Base-by-base conservation (phyloP, 2,888 invertebrate species). In the Pachymerium ferrugineum region DNA sequence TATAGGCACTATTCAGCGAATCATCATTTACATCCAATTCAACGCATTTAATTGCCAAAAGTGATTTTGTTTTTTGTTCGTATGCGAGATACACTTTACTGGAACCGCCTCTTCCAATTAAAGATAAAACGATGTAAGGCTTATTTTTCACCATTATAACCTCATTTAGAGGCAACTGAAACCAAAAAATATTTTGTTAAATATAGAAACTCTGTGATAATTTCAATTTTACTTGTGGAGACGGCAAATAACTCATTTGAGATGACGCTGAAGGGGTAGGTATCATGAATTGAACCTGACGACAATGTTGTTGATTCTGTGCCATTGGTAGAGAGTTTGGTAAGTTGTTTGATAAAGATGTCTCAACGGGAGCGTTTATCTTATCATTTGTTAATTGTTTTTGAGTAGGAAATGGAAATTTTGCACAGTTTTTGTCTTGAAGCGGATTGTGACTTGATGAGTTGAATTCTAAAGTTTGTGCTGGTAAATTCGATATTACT, bases 71-170 rank as follows among this genome's bases (percentile, higher is more conserved):
- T 62, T 86, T 85, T 12, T 84, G 83, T 79, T 89, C 88, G 76
- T 89, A 83, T 62, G 90, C 91, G 85, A 91, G 79, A 74, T 80
- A 90, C 3, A 96, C 96, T 82, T 91, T 89, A 80, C 94, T 93
- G 74, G 94, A 94, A 47, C 95, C 96, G n/a, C 96, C 96, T 78
- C 87, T 88, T 0, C 97, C 97, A 69, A 96, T 83, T 78, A 88
- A 86, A 76, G 89, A 90, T 14, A 92, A 84, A 72, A 92, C 86
- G 76, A 87, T 84, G 82, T 94, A 97, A 29, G 88, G 86, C 71
- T 87, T 87, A 28, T 87, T 86, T 77, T 93, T 93, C 1, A 96
- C 90, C 25, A 28, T 47, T 12, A 72, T 72, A 0, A 68, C 25
- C 8, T 31, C 31, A 0, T 22, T 25, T 10, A 68, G 25, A 4